Evolutionary conservation across 2,888 invertebrate genomes (phyloP), one percentile per base, ranked within the genome.

Genomic region (Drosophila neonasuta): DNA sequence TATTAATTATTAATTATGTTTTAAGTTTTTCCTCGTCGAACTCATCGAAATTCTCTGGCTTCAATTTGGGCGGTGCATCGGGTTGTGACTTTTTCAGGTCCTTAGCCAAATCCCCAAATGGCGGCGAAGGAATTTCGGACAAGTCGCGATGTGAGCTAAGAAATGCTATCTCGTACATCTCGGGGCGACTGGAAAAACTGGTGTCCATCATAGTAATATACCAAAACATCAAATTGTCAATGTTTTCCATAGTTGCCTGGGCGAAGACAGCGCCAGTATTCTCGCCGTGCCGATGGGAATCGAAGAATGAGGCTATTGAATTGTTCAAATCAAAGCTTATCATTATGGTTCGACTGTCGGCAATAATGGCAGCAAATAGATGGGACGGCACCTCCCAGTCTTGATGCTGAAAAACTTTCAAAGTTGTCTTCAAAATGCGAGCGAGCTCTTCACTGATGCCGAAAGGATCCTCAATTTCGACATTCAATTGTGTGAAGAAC

Each of bases 401-500:
- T 1, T 70, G 71, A 41, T 67, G 65, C 32, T 70, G 59, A 58
- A 77, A 80, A 0, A 82, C 74, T 17, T 81, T 75, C 13, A 88
- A 17, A 0, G 82, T 80, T 13, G 80, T 64, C 32, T 71, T 65
- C 7, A 87, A 66, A 11, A 88, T 74, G 32, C 80, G 69, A 0
- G 81, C 61, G 17, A 88, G 67, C 20, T 84, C 79, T 10, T 71
- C 15, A 0, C 79, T 74, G 10, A 81, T 66, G 55, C 24, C 61
- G n/a, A 65, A 67, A 0, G 68, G 61, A 44, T 71, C 77, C 0
- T 42, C 41, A 0, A 79, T 71, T 68, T 87, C 79, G 24, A 75
- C 78, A 11, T 74, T 70, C 57, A 88, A 56, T 39, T 89, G 89
- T 1, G 84, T 84, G 54, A 77, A 89, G 72, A 87, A 89, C 87